Evolutionary conservation across 1,140 invertebrate species (phyloP), one percentile per base, ranked within the genome.

Genomic region (Diorhabda sublineata): DNA sequence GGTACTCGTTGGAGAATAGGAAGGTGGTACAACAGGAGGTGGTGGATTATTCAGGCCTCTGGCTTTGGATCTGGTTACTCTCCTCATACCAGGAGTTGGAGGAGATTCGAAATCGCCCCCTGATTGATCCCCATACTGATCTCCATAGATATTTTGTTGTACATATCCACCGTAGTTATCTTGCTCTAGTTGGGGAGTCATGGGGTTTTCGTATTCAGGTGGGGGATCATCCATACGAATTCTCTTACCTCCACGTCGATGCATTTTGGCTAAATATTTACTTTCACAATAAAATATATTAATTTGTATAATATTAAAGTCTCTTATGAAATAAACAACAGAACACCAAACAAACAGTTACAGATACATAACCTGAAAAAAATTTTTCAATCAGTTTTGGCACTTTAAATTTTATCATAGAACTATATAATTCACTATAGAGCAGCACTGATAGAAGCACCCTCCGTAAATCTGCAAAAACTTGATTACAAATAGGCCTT

Each of bases 181-280:
- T 44, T 82, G 76, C 57, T 85, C 83, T 7, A 85, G 83, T 79
- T 89, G 88, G 2, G 90, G 90, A 41, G 90, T 92, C 89, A 91
- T 91, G 1, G 90, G 90, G 68, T 88, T 89, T 42, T 93, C 92
- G 78, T 93, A 94, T 78, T 94, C 92, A 41, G 90, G 91, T 61
- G 92, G 92, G 66, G 92, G 92, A 82, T 95, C 92, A 83, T 95
- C 93, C 91, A 96, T 94, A 58, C 93, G 90, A 77, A 95, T 95
- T 65, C 92, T 86, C 83, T 95, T 95, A 61, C 93, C 93, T 74
- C 92, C 92, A 69, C 91, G 85, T 71, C 91, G 86, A 80, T 92
- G 89, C 91, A 94, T 93, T 78, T 80, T 84, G 11, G 9, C n/a
- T 4, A 45, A 42, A n/a, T 11, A 2, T 3, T 3, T 52, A 4